These are phyloP conservation scores for Eriosoma lanigerum DNA, from an alignment of 1,140 invertebrate species.

Conservation along the genomic window DNA sequence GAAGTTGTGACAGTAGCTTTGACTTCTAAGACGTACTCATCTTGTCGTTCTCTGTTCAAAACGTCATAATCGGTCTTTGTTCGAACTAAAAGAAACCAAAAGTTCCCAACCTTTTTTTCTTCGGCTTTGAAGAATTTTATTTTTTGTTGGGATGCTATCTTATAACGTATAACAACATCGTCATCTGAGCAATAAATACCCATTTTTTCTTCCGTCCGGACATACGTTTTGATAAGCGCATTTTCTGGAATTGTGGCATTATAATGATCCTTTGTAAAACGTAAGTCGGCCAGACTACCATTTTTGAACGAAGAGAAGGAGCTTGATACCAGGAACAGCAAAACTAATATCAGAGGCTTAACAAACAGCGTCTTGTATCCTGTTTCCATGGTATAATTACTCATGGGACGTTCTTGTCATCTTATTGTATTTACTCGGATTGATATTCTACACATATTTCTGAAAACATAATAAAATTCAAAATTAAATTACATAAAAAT, in stretches of 20 bases:
- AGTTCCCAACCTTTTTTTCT: conserved; percentile 82
- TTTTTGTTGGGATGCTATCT: conserved; percentile 80
- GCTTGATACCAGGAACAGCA: conserved; percentile 11
- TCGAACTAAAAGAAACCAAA: conserved; percentile 86
- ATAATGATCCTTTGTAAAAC: conserved; percentile 76
- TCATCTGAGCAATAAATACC: conserved; percentile 65
- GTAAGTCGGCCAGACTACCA: conserved; percentile 57
- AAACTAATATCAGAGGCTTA: conserved; percentile 23
- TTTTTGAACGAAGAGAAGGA: not conserved
- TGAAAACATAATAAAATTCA: not conserved
- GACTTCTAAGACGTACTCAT: conserved; percentile 78
- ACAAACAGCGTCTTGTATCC: not conserved
- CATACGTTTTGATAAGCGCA: conserved; percentile 82
- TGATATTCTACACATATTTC: not conserved
- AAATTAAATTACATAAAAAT: not conserved
- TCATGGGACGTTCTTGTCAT: conserved; percentile 9
- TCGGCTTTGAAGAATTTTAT: conserved; percentile 93
- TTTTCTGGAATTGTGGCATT: conserved; percentile 92
- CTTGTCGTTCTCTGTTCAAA: conserved; percentile 86
- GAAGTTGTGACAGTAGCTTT: conserved; percentile 67
- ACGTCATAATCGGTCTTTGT: conserved; percentile 82
- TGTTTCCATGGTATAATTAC: conserved; percentile 20
- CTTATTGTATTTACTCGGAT: not conserved
- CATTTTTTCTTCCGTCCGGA: conserved; percentile 68
- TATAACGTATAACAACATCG: conserved; percentile 72